Base-by-base conservation (phyloP, 2,113 vertebrate genomes). In the Eolophus roseicapilla region DNA sequence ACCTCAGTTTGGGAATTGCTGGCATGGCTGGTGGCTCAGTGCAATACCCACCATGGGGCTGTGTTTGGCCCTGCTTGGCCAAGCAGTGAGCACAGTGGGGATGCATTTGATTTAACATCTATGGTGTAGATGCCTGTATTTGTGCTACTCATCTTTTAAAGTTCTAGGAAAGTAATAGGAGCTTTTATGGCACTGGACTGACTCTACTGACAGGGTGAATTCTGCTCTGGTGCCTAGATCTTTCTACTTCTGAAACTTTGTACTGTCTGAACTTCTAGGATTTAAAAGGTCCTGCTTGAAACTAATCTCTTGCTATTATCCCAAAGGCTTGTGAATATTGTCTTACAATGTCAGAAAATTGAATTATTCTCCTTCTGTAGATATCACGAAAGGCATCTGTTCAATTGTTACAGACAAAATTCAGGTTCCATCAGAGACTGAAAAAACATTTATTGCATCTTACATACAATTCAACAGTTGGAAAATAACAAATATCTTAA, bases 1-100 rank as follows among this genome's bases (percentile, higher is more conserved):
- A 8, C 18, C 31, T 29, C 19, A 17, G 12, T 11, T n/a, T 64
- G 60, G 83, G 43, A 43, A 24, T 5, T 43, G 13, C 60, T 92
- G 69, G n/a, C 37, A 25, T 0, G 0, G 20, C 41, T 33, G 6
- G 10, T 77, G 64, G 21, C n/a, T 62, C 0, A 0, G 63, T 0
- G 0, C 37, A 7, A 13, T 29, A 74, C 50, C 43, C 39, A n/a
- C 21, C 24, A 24, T 0, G 0, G 0, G 0, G 17, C 49, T 1
- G 1, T 70, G 18, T 65, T 67, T 50, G 70, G 47, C 59, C 59
- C 41, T 73, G 0, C 20, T n/a, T 94, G 81, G 64, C 49, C 53
- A 43, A 86, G 49, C 57, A 47, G 67, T 11, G 53, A 65, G 53
- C 24, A 29, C 74, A 60, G 17, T 33, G 57, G 55, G n/a, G 16